phyloP scores from a whole-genome alignment of 1,140 invertebrate genomes.

The Drosophila subobscura region DNA sequence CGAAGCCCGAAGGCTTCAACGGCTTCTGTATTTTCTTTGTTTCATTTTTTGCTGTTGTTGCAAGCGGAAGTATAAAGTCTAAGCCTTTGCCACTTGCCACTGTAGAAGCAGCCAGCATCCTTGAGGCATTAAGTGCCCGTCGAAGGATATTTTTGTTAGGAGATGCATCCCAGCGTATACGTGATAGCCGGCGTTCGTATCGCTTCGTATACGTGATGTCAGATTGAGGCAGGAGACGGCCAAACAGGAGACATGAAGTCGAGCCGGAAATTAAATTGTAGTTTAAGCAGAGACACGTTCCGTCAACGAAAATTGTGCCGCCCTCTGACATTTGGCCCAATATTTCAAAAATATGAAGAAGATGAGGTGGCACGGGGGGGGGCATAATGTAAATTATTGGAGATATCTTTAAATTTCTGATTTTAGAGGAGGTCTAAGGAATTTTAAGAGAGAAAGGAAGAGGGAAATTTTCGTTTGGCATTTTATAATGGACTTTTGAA shows the following conservation, averaged over 20 bases:
- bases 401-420: too few species aligned
- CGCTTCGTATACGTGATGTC: slow-evolving; percentile 38
- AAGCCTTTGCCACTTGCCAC: slow-evolving; percentile 29
- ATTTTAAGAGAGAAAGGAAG: too few species aligned
- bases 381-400: too few species aligned
- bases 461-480: too few species aligned
- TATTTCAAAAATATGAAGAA: too few species aligned
- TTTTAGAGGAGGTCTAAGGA: too few species aligned
- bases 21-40: slow-evolving; percentile 30
- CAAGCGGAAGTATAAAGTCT: slow-evolving; percentile 44
- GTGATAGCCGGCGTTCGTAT: slow-evolving; percentile 16
- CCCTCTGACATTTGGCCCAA: neutral
- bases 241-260: neutral
- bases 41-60: slow-evolving; percentile 20
- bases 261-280: slow-evolving; percentile 45
- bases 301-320: slow-evolving; percentile 3
- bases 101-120: slow-evolving; percentile 1
- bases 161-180: slow-evolving; percentile 41
- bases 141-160: slow-evolving; percentile 39
- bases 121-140: slow-evolving; percentile 44
- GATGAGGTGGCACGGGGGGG: too few species aligned
- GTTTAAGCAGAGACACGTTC: slow-evolving; percentile 36
- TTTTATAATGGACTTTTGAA: too few species aligned
- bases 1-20: neutral
- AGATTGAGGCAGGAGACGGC: neutral